Conservation (phyloP, 2,797 vertebrate genomes). For the Leucoraja ocellata region DNA sequence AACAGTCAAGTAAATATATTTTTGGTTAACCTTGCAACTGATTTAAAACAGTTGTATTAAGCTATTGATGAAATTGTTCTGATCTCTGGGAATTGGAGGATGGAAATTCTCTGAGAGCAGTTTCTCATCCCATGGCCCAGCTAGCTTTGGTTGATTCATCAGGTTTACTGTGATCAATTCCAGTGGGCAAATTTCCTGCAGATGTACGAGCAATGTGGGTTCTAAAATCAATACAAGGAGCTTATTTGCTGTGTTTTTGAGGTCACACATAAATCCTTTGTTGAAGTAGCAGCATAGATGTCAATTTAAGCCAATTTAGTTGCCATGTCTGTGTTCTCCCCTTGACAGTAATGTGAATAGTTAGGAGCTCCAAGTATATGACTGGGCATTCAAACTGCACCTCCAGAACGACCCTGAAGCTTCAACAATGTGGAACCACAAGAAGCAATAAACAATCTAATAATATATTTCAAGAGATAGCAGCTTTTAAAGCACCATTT, state of each 20-base stretch:
- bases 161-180: neutral
- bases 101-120: neutral
- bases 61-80: neutral
- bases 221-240: neutral
- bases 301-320: neutral
- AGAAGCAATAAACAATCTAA: too few species aligned
- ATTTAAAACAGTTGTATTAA: too few species aligned
- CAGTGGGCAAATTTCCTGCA: neutral
- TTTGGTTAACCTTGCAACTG: too few species aligned
- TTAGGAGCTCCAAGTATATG: too few species aligned
- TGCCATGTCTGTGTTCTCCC: too few species aligned
- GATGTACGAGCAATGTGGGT: neutral
- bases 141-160: neutral
- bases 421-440: too few species aligned
- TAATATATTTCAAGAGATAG: too few species aligned
- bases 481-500: too few species aligned
- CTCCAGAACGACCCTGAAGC: too few species aligned
- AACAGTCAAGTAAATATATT: neutral
- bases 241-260: neutral
- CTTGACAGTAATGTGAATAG: too few species aligned
- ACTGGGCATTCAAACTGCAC: too few species aligned
- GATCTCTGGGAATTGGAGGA: neutral
- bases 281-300: neutral
- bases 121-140: neutral
- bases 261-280: neutral